phyloP scores from a whole-genome alignment of 2,888 invertebrate genomes.

The Neelides folsomi region DNA sequence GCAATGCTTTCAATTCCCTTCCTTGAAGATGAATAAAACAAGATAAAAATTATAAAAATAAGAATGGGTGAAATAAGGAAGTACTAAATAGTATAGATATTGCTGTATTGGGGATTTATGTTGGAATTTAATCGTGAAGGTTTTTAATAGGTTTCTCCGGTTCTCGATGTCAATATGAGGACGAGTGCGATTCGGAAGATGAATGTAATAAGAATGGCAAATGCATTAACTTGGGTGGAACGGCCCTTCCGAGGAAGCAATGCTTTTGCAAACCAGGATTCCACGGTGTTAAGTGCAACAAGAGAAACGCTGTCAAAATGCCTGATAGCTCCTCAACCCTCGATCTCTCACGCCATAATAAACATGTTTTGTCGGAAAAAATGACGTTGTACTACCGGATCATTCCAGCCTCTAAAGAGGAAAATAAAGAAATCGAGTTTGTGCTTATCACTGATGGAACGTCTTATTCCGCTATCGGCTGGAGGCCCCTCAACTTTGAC shows the following conservation, averaged over 20 bases:
- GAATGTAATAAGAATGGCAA: constrained; percentile 71
- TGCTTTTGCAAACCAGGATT: constrained; percentile 72
- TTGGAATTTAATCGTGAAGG: too few species aligned
- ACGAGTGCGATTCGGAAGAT: constrained; percentile 69
- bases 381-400: constrained; percentile 75
- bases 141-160: constrained; percentile 46
- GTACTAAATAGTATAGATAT: too few species aligned
- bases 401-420: constrained; percentile 50
- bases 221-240: constrained; percentile 67
- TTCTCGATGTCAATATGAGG: constrained; percentile 67
- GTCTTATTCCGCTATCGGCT: constrained; percentile 80
- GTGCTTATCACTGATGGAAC: constrained; percentile 76
- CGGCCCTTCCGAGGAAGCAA: constrained; percentile 63
- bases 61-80: too few species aligned
- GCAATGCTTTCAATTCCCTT: too few species aligned
- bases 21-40: too few species aligned
- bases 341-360: constrained; percentile 45
- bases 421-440: constrained; percentile 38
- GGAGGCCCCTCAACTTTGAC: constrained; percentile 52
- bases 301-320: constrained; percentile 62
- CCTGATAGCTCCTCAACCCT: constrained; percentile 54
- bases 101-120: too few species aligned
- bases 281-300: constrained; percentile 34
- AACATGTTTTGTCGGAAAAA: constrained; percentile 56
- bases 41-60: too few species aligned